phyloP scores from a whole-genome alignment of 2,888 invertebrate genomes.

The Hypolimnas misippus region DNA sequence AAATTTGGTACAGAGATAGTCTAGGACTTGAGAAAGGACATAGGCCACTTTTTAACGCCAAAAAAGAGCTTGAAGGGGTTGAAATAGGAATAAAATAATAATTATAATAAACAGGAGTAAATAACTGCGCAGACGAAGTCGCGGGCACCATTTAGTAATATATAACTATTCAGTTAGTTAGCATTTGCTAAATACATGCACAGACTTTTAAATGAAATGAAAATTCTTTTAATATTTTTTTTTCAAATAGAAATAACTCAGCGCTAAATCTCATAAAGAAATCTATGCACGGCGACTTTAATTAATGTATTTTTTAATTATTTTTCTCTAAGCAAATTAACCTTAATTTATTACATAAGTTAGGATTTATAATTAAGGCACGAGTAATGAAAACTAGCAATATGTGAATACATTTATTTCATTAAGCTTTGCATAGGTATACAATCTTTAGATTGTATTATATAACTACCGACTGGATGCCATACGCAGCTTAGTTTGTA shows the following conservation, averaged over 20 bases:
- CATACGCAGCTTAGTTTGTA: too few species aligned
- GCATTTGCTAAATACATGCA: neutral
- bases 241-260: neutral
- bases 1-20: too few species aligned
- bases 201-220: neutral
- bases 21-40: too few species aligned
- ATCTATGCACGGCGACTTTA: slow-evolving; percentile 1
- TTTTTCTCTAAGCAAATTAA: neutral
- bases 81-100: too few species aligned
- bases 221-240: slow-evolving; percentile 1
- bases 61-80: too few species aligned
- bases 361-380: neutral
- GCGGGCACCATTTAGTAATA: too few species aligned
- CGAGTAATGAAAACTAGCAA: neutral
- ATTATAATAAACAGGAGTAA: too few species aligned
- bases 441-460: neutral
- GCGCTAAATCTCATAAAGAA: neutral
- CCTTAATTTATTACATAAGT: neutral
- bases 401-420: neutral
- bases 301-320: neutral
- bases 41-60: too few species aligned
- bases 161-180: too few species aligned
- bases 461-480: too few species aligned
- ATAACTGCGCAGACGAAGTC: too few species aligned
- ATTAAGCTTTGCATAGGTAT: neutral